A percentile compares a stretch with the other conserved stretches of the same genome.
phyloP scores from a whole-genome alignment of 37 sponge, comb jelly and placozoan species.

The Aplysina aerophoba region DNA sequence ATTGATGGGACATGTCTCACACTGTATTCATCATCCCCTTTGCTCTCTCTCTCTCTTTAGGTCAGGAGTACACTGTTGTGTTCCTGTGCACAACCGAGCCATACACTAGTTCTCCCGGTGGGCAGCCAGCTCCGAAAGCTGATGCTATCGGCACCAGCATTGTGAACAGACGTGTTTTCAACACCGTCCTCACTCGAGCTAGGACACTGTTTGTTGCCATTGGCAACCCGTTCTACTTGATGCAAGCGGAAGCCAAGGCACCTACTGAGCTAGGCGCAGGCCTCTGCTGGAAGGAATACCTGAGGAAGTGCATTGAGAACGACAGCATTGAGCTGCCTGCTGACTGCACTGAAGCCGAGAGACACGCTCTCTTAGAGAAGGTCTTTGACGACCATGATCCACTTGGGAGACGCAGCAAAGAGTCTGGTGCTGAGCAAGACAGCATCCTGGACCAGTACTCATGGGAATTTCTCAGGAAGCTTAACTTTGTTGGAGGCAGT shows the following conservation, averaged over 20 bases:
- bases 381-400: constrained; percentile 17
- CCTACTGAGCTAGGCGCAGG: not conserved
- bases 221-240: constrained; percentile 71
- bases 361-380: not conserved
- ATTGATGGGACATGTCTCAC: too few relatives aligned
- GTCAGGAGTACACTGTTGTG: constrained; percentile 61
- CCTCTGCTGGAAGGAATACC: constrained; percentile 74
- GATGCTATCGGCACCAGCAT: constrained; percentile 12
- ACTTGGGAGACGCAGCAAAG: not conserved
- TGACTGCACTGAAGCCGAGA: not conserved
- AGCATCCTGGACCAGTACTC: constrained; percentile 16
- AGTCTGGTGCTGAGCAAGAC: not conserved
- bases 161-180: constrained; percentile 58
- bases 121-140: not conserved
- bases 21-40: too few relatives aligned
- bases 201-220: constrained; percentile 66
- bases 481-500: constrained; percentile 11
- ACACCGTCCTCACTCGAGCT: constrained; percentile 76
- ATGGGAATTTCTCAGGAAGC: constrained; percentile 5
- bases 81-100: constrained; percentile 68
- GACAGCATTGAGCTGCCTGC: constrained; percentile 39
- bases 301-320: constrained; percentile 63
- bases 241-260: constrained; percentile 25
- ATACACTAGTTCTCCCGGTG: not conserved
- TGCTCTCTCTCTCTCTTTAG: too few relatives aligned